A percentile compares a stretch with the other conserved stretches of the same genome.
These are phyloP conservation scores for Cyanocitta stelleri DNA, from an alignment of 2,113 vertebrate species.

Conservation along the genomic window DNA sequence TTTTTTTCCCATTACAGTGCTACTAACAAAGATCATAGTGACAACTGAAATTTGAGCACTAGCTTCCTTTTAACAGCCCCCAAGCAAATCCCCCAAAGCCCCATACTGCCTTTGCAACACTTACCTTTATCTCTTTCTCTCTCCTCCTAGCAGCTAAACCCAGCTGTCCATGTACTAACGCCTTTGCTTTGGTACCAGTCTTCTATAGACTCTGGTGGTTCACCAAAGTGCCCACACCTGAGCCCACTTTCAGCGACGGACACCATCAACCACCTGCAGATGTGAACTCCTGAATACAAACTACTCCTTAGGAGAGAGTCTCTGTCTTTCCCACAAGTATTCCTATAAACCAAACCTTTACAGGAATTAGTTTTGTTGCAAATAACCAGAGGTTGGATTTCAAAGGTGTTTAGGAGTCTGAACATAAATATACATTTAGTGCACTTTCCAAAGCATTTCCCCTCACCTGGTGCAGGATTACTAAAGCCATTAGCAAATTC, in stretches of 20 bases:
- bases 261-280: neutral
- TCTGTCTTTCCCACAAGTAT: neutral
- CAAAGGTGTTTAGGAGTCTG: neutral
- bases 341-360: neutral
- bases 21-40: neutral
- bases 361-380: neutral
- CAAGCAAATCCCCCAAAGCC: neutral
- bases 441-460: neutral
- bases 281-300: neutral
- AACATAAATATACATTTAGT: neutral
- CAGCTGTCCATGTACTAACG: accelerated
- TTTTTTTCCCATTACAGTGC: neutral
- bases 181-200: too few species aligned
- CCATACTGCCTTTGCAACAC: accelerated
- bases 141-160: neutral
- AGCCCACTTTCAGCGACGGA: neutral
- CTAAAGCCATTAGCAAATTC: neutral
- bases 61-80: neutral
- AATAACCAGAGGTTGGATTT: neutral
- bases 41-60: neutral
- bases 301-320: neutral
- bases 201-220: neutral
- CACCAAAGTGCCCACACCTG: neutral
- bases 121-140: neutral
- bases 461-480: neutral